Evolutionary conservation across 2,888 invertebrate genomes (phyloP), one percentile per base, ranked within the genome.

Genomic region (Nomada hirtipes): DNA sequence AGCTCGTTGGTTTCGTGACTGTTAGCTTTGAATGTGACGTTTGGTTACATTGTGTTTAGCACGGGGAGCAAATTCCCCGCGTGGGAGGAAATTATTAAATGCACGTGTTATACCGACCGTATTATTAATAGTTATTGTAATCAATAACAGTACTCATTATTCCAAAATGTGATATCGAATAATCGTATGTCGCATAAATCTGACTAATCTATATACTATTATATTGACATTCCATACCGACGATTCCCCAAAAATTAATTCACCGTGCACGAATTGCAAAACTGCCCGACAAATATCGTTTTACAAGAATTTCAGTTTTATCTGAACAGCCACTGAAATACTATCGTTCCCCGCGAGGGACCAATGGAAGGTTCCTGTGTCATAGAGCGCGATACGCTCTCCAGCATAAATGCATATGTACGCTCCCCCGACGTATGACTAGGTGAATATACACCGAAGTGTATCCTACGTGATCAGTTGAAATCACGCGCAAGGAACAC

Each of bases 401-500:
- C 23, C 11, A 10, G 44, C 55, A 20, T 18, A 23, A 72, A 80
- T 68, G 36, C 79, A 47, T 23, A 23, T 65, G 79, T 59, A 52
- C 29, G 29, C 4, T 26, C 20, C 0, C 29, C 18, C 13, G 36
- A 52, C 77, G 78, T 69, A 69, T 64, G 15, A 15, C 57, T 11
- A 18, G 65, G 65, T 10, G 26, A 50, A 36, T 42, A 44, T 60
- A 53, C 42, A 69, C 0, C 9, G 52, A 20, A n/a, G 23, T 11
- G 61, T 26, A 11, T 13, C 23, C 42, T 29, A 79, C 72, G 63
- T 59, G 80, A 72, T 44, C 79, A 26, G 63, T 68, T 11, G 80
- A 61, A 79, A 79, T 80, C 80, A 68, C 61, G 67, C 65, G 79
- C 18, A 20, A 18, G 20, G 18, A 67, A 15, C 71, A 50, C 53